Conservation (phyloP, 2,888 invertebrate genomes). For the Lepidochitona cinerea region DNA sequence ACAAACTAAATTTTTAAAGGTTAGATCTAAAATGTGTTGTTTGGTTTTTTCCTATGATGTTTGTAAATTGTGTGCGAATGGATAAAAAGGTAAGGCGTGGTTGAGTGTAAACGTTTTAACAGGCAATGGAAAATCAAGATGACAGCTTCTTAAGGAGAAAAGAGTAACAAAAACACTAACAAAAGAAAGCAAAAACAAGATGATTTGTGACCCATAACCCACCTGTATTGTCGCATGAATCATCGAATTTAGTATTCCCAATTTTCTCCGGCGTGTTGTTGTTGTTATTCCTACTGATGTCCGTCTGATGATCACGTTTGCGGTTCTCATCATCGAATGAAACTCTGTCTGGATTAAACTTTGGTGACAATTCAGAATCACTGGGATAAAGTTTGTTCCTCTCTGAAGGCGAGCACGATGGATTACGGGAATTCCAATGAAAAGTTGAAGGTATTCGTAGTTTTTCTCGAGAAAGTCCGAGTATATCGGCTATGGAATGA, state of each 20-base stretch:
- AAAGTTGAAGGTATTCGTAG: neutral
- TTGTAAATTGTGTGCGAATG: too few species aligned
- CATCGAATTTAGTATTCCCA: neutral
- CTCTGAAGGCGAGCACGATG: neutral
- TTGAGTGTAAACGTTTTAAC: too few species aligned
- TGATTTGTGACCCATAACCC: too few species aligned
- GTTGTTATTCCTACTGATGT: neutral
- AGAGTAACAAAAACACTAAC: too few species aligned
- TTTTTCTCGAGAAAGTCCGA: conserved; percentile 75
- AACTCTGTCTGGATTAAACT: neutral
- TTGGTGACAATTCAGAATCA: neutral
- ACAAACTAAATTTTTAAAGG: too few species aligned
- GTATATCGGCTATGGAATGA: conserved; percentile 88
- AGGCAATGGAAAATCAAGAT: too few species aligned
- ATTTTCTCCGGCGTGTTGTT: neutral
- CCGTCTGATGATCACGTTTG: neutral
- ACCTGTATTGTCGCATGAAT: too few species aligned
- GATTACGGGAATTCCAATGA: neutral
- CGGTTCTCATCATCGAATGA: neutral
- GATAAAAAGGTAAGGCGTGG: too few species aligned
- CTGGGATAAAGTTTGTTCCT: neutral
- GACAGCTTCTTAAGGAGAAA: too few species aligned
- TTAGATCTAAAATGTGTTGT: too few species aligned
- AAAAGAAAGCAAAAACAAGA: too few species aligned
- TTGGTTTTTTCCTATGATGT: too few species aligned